Conservation (phyloP, 1,140 invertebrate species). For the Orchestia grillus region DNA sequence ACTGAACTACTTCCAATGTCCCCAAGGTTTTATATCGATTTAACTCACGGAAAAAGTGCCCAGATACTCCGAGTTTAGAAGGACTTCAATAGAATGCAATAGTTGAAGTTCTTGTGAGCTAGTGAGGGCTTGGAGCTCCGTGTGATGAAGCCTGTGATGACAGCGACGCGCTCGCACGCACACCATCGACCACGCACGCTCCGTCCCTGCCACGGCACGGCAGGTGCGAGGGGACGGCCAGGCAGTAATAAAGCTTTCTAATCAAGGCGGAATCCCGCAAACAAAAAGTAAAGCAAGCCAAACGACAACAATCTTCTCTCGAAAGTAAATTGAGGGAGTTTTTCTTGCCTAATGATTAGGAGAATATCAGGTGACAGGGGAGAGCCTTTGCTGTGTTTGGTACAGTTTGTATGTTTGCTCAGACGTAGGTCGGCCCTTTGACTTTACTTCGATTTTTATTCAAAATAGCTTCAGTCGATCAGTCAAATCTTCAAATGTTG, state of each 20-base stretch:
- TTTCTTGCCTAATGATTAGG: background rate
- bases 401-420: too few relatives aligned
- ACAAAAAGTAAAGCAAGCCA: background rate
- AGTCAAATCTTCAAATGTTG: too few relatives aligned
- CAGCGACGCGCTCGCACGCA: background rate
- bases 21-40: too few relatives aligned
- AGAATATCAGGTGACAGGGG: too few relatives aligned
- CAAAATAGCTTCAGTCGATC: too few relatives aligned
- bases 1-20: too few relatives aligned
- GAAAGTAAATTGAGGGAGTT: background rate
- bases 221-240: background rate
- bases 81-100: background rate
- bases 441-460: too few relatives aligned
- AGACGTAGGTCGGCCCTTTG: too few relatives aligned
- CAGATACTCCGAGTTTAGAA: background rate
- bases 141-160: background rate
- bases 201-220: background rate
- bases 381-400: too few relatives aligned
- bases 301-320: background rate
- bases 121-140: background rate
- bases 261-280: background rate
- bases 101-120: background rate
- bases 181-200: background rate
- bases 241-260: background rate
- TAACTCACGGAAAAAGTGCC: too few relatives aligned